Evolutionary conservation across 2,113 vertebrate species (phyloP).

Genomic region (Leucosticte australis): DNA sequence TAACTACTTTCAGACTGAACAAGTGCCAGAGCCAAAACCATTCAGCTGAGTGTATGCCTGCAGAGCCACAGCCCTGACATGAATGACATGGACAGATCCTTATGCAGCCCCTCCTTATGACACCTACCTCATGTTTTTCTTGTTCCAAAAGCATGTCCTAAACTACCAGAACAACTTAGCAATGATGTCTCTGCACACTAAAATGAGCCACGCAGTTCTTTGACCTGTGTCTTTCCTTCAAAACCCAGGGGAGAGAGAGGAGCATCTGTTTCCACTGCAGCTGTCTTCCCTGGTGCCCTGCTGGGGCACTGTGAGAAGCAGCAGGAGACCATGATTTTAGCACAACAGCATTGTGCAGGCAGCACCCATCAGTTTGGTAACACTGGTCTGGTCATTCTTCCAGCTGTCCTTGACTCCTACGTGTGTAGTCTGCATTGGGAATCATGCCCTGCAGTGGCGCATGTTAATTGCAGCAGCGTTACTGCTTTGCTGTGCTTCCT

Average conservation of each 20-base stretch:
- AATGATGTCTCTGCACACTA: background rate
- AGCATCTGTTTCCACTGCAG: background rate
- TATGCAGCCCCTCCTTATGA: accelerated
- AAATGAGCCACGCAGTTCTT: background rate
- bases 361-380: background rate
- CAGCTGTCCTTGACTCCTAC: background rate
- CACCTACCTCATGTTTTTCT: background rate
- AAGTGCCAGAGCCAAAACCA: background rate
- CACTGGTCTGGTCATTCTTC: background rate
- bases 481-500: background rate
- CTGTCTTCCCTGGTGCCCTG: background rate
- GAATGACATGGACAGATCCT: background rate
- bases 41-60: background rate
- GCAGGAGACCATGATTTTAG: background rate
- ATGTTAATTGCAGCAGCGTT: background rate
- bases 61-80: background rate
- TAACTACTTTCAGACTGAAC: background rate
- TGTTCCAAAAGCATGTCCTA: background rate
- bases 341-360: background rate
- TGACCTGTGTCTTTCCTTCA: background rate
- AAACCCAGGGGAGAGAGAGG: background rate
- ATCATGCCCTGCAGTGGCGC: background rate
- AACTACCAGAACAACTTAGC: background rate
- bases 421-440: accelerated
- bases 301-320: background rate